phyloP scores from a whole-genome alignment of 2,797 vertebrate genomes.

The Podargus strigoides region DNA sequence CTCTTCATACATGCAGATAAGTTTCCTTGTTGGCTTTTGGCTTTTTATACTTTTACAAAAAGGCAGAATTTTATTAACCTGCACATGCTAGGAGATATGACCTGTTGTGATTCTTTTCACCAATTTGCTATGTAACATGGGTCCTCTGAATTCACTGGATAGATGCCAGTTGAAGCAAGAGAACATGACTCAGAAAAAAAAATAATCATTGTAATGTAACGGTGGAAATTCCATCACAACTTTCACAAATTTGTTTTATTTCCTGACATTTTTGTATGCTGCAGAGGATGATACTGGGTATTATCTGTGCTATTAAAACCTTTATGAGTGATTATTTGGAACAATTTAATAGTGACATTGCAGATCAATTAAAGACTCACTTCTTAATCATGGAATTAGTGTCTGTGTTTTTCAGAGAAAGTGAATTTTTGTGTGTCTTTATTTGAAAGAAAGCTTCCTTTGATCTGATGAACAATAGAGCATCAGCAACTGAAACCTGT shows the following conservation, averaged over 20 bases:
- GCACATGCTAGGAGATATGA: accelerated
- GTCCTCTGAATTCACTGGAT: not conserved
- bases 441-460: not conserved
- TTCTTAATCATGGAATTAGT: not conserved
- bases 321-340: not conserved
- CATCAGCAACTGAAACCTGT: not conserved
- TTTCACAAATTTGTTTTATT: not conserved
- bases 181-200: not conserved
- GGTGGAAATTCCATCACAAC: not conserved
- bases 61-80: not conserved
- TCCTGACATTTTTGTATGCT: not conserved
- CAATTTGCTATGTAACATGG: not conserved
- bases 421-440: not conserved
- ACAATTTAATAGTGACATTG: not conserved
- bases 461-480: not conserved
- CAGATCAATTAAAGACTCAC: not conserved
- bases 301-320: not conserved
- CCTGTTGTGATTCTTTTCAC: not conserved
- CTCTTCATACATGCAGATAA: not conserved
- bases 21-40: not conserved
- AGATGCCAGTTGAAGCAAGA: not conserved
- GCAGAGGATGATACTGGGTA: not conserved
- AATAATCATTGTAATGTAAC: not conserved
- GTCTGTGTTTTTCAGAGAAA: not conserved
- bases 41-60: not conserved